These are phyloP conservation scores for Arothron firmamentum DNA, from an alignment of 2,113 vertebrate genomes.

Conservation along the genomic window DNA sequence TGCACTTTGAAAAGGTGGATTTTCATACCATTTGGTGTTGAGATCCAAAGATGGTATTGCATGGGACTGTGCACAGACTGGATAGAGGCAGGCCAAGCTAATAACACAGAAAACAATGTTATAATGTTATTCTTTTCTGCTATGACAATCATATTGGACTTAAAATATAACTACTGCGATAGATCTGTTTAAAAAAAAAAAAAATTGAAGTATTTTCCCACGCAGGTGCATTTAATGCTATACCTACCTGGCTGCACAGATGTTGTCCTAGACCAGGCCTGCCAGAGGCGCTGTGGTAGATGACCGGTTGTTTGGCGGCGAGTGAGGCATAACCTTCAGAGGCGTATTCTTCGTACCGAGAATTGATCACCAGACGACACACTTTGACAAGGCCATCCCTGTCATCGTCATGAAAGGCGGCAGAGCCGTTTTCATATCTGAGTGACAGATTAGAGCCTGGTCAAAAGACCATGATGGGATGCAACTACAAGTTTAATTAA, in stretches of 20 bases:
- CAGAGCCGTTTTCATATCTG: constrained; percentile 95
- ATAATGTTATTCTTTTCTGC: background rate
- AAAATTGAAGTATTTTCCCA: too few species aligned
- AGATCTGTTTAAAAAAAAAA: too few species aligned
- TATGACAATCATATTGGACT: too few species aligned
- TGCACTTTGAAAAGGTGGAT: background rate
- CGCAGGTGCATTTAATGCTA: background rate
- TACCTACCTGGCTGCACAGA: constrained; percentile 88
- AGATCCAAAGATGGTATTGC: constrained; percentile 97
- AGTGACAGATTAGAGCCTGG: background rate
- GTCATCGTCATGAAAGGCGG: constrained; percentile 94
- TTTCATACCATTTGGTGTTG: constrained; percentile 93
- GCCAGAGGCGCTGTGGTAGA: constrained; percentile 90
- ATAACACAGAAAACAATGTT: constrained; percentile 12
- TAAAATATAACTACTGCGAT: too few species aligned
- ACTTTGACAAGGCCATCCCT: constrained; percentile 90
- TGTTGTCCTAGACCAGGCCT: constrained; percentile 89
- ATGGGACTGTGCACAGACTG: constrained; percentile 87
- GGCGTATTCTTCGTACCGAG: constrained; percentile 87
- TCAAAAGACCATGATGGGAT: background rate
- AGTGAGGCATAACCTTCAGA: constrained; percentile 85
- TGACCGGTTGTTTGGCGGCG: constrained; percentile 80
- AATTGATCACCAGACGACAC: constrained; percentile 88
- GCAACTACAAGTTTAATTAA: too few species aligned
- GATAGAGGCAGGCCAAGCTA: constrained; percentile 76